Evolutionary conservation across 2,888 invertebrate species (phyloP), one percentile per base, ranked within the genome.

Genomic region (Corythucha ciliata): DNA sequence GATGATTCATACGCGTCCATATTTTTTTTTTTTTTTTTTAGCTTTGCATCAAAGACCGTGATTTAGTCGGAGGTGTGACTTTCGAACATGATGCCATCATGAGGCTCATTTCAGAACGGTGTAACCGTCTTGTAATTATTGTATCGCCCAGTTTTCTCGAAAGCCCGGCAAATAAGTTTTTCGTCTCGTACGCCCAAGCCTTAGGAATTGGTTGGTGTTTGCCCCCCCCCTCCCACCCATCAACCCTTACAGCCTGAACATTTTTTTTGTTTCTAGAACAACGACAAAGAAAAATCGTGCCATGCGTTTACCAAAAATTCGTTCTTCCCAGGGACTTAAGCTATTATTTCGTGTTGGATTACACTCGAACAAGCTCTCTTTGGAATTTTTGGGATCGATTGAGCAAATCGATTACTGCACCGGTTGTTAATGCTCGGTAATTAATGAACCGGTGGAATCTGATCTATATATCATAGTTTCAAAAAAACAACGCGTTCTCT

Each of bases 121-220:
- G 92, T 65, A 78, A 79, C 57, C 75, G 83, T 62, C 74, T 91
- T 59, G 78, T 92, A 53, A 79, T 86, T 1, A 76, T 93, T 50
- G 71, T 87, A 58, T 87, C 91, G 0, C 79, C 82, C 0, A 78
- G 78, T 54, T 88, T 90, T 68, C 68, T 86, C 2, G 69, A 75
- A 59, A 87, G 86, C 65, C 69, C 78, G 0, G 82, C 79, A 16
- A 86, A 87, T 64, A 76, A 76, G 48, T 92, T 85, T 69, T 83
- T 85, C 62, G 74, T 83, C 12, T 81, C 80, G 57, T 86, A 81
- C 65, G 87, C 88, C 12, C 85, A 86, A 66, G 81, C 83, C 5
- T 69, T 83, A 36, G 82, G 83, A 60, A 85, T 91, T 60, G 83
- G 87, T 87, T 67, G 71, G 71, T 61, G 48, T n/a, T n/a, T n/a